Base-by-base conservation (phyloP, 2,888 invertebrate genomes). In the Polydrusus tereticollis region DNA sequence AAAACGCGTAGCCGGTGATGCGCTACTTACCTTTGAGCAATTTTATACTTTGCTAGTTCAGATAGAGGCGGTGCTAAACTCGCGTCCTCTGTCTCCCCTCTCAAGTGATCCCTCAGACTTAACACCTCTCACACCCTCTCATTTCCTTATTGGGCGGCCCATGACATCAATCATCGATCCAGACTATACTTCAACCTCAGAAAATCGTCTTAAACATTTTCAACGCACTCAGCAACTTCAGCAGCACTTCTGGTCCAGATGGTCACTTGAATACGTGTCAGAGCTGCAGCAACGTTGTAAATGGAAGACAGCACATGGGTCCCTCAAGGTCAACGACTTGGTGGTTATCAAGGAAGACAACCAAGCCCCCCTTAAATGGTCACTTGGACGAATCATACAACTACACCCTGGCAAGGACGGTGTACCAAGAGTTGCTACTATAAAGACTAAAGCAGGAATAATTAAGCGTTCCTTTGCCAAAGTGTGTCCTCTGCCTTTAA, bases 341-440 rank as follows among this genome's bases (percentile, higher is more conserved):
- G 66, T 66, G 3, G 4, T 66, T 10, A 66, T 66, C 2, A 66
- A 66, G 29, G 66, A 66, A 16, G 36, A 65, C 8, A 65, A 64
- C 23, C 50, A 23, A 47, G 50, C 64, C 21, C 64, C 64, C 2
- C 23, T 20, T 47, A 64, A 65, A 16, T 65, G 65, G 55, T 36
- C 14, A 16, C 36, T 65, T 3, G 52, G 55, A 26, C 1, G 47
- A 26, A 52, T 64, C 5, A n/a, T n/a, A n/a, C n/a, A n/a, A n/a
- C n/a, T n/a, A n/a, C n/a, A n/a, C n/a, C n/a, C n/a, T n/a, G n/a
- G n/a, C n/a, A n/a, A n/a, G n/a, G n/a, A n/a, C n/a, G n/a, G n/a
- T n/a, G n/a, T n/a, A n/a, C n/a, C n/a, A n/a, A n/a, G n/a, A n/a
- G n/a, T n/a, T n/a, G n/a, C n/a, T n/a, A n/a, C n/a, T n/a, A n/a